Percentiles rank a stretch among this genome's conserved stretches.
These are phyloP conservation scores for Ceratosolen fusciceps DNA, from an alignment of 1,140 invertebrate species.

Conservation along the genomic window DNA sequence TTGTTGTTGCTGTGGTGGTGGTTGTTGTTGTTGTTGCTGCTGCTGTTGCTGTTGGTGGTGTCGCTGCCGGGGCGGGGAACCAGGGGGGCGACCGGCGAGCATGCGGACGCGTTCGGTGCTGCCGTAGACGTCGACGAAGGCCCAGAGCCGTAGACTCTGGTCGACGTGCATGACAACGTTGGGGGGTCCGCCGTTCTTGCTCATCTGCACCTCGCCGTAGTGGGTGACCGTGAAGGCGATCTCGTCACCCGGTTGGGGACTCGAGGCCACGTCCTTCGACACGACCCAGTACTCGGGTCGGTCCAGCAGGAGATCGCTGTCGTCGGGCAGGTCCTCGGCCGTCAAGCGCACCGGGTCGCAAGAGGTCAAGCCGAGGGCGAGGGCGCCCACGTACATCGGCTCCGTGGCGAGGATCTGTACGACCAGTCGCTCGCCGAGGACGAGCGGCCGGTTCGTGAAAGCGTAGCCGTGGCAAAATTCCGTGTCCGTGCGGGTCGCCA, in stretches of 20 bases:
- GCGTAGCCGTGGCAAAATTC: constrained; percentile 97
- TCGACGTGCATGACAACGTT: constrained; percentile 95
- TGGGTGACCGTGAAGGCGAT: constrained; percentile 89
- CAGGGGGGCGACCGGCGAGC: constrained; percentile 71
- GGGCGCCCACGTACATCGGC: constrained; percentile 86
- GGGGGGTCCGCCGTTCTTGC: constrained; percentile 86
- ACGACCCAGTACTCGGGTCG: constrained; percentile 98
- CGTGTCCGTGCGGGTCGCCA: constrained; percentile 84
- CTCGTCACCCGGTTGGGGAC: constrained; percentile 88
- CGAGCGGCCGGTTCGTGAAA: constrained; percentile 88
- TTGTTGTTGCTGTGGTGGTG: constrained; percentile 60
- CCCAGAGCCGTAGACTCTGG: constrained; percentile 89
- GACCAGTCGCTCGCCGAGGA: constrained; percentile 88
- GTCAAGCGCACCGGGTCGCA: constrained; percentile 87
- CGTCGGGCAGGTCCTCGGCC: constrained; percentile 87
- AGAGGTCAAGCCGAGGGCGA: constrained; percentile 93
- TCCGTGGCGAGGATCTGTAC: constrained; percentile 89
- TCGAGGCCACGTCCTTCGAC: constrained; percentile 90
- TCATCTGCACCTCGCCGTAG: constrained; percentile 90
- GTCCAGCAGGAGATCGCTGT: constrained; percentile 92
- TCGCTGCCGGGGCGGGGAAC: constrained; percentile 61
- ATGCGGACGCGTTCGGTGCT: constrained; percentile 89
- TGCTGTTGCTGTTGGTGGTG: constrained; percentile 30
- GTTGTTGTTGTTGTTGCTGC: background rate
- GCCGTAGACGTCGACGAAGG: constrained; percentile 96